These are phyloP conservation scores for Meghimatium bilineatum DNA, from an alignment of 2,888 invertebrate genomes.

Conservation along the genomic window DNA sequence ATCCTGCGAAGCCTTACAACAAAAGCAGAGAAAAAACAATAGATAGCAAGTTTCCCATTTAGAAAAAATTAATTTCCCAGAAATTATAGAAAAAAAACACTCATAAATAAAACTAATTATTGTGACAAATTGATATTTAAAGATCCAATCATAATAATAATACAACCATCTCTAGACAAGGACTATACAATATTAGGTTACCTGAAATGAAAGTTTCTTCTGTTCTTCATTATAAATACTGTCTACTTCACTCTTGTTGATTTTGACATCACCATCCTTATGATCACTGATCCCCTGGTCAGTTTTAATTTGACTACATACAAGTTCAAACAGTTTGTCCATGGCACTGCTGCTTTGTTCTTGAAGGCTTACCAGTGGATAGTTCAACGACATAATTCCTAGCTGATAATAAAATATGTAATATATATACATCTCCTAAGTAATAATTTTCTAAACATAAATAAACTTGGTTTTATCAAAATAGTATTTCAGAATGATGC, in stretches of 20 bases:
- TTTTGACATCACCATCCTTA: not conserved
- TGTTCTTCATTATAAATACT: slow-evolving; percentile 56
- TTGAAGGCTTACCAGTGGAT: slow-evolving; percentile 73
- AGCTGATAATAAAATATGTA: slow-evolving; percentile 58
- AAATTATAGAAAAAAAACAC: too few relatives aligned
- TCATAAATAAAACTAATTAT: too few relatives aligned
- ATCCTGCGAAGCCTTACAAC: too few relatives aligned
- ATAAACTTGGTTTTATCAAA: not conserved
- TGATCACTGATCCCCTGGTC: slow-evolving; percentile 42
- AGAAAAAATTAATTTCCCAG: too few relatives aligned
- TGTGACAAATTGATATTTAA: too few relatives aligned
- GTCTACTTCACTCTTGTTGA: slow-evolving; percentile 49
- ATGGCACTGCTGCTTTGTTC: slow-evolving; percentile 64
- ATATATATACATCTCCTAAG: not conserved
- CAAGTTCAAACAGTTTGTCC: slow-evolving; percentile 59
- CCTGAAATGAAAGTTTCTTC: slow-evolving; percentile 66
- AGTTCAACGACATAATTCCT: slow-evolving; percentile 70
- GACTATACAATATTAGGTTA: slow-evolving; percentile 31
- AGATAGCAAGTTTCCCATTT: not conserved
- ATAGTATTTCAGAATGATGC: not conserved
- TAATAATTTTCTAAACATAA: not conserved
- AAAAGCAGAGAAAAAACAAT: too few relatives aligned
- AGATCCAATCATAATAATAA: too few relatives aligned
- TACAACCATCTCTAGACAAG: too few relatives aligned
- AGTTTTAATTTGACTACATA: slow-evolving; percentile 48